A percentile compares a stretch with the other conserved stretches of the same genome.
phyloP scores from a whole-genome alignment of 2,888 invertebrate genomes.

The Plusia festucae region DNA sequence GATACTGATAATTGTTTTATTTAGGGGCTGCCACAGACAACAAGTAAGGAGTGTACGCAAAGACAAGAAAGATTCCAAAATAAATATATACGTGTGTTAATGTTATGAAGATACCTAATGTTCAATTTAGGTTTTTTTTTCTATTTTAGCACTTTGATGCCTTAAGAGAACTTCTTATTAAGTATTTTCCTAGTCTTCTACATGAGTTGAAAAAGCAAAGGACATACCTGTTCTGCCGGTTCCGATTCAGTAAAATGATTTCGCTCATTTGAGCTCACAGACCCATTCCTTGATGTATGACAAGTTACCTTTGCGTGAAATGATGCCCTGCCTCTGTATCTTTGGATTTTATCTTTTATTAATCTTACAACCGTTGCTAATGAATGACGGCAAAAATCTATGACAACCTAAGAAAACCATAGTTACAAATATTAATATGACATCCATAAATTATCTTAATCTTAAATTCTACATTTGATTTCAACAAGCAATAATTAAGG shows the following conservation, averaged over 20 bases:
- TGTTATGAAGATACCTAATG: no score
- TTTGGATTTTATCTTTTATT: background rate
- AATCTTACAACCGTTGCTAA: background rate
- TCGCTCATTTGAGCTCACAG: background rate
- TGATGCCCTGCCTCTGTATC: background rate
- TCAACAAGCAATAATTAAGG: no score
- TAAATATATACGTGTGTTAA: no score
- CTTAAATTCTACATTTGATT: no score
- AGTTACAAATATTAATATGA: background rate
- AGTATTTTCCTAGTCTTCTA: no score
- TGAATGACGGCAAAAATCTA: background rate
- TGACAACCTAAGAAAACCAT: background rate
- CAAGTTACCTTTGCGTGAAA: constrained; percentile 2
- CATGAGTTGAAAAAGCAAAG: background rate
- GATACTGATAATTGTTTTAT: constrained; percentile 2
- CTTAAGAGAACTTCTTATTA: no score
- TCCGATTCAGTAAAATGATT: background rate
- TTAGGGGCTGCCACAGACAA: background rate
- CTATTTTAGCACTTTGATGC: no score
- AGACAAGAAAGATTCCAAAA: no score
- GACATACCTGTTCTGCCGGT: background rate
- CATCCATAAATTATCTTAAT: no score
- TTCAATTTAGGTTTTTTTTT: no score
- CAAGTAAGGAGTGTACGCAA: no score
- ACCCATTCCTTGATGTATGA: background rate